These are phyloP conservation scores for Margarornis squamiger DNA, from an alignment of 2,797 vertebrate species.

Conservation along the genomic window DNA sequence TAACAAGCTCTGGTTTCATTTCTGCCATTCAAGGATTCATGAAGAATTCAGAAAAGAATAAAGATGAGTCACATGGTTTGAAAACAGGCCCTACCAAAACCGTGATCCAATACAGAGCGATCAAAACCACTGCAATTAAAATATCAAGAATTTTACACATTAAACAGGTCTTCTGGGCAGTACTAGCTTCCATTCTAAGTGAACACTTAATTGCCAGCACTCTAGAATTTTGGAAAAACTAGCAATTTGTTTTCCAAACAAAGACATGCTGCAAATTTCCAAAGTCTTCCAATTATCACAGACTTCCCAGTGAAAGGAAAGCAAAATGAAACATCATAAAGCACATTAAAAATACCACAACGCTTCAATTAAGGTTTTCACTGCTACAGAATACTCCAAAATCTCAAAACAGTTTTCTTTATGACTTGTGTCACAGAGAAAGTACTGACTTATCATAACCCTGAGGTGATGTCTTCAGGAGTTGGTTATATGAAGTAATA, in stretches of 20 bases:
- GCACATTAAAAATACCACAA: not conserved
- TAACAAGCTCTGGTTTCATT: not conserved
- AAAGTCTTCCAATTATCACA: not conserved
- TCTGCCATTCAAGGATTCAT: not conserved
- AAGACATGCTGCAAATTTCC: not conserved
- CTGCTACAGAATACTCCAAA: not conserved
- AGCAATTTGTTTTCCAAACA: not conserved
- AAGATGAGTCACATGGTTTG: not conserved
- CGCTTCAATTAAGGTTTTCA: not conserved
- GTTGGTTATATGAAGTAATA: not conserved
- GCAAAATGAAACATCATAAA: not conserved
- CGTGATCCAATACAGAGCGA: not conserved
- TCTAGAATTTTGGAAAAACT: not conserved
- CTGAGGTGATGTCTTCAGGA: not conserved
- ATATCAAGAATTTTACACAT: not conserved
- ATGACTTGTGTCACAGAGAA: not conserved
- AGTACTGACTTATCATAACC: not conserved
- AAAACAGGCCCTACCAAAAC: not conserved
- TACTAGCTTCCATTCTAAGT: not conserved
- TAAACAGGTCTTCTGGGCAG: not conserved
- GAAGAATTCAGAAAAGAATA: conserved; percentile 13
- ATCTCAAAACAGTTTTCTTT: not conserved
- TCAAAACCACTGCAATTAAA: not conserved
- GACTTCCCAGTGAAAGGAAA: not conserved
- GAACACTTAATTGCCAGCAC: not conserved